phyloP scores from a whole-genome alignment of 2,888 invertebrate genomes.

The Prosapia bicincta region DNA sequence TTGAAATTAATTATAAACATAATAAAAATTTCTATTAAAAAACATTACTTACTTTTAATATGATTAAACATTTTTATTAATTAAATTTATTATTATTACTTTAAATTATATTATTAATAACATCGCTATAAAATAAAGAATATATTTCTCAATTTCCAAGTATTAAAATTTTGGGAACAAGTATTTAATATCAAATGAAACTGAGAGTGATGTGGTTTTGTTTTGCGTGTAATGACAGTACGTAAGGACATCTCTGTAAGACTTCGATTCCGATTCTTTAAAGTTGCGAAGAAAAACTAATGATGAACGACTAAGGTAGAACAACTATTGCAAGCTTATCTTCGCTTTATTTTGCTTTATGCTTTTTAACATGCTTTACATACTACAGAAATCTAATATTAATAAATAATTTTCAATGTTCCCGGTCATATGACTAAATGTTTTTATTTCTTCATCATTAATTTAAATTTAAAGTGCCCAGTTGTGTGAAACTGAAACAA shows the following conservation, averaged over 20 bases:
- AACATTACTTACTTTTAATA: no score
- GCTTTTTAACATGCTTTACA: neutral
- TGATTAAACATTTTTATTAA: no score
- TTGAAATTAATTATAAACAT: no score
- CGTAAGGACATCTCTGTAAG: conserved; percentile 95
- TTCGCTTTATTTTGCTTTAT: neutral
- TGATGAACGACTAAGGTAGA: neutral
- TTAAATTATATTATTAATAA: no score
- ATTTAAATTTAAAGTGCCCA: no score
- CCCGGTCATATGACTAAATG: no score
- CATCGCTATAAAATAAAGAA: no score
- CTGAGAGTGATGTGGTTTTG: neutral
- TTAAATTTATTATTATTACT: no score
- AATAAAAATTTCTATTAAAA: no score
- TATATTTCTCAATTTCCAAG: neutral
- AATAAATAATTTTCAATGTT: no score
- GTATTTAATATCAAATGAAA: neutral
- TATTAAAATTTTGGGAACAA: neutral
- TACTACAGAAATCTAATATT: neutral
- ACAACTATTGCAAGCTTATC: neutral
- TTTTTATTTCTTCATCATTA: no score
- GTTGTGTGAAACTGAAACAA: no score
- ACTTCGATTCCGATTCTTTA: conserved; percentile 94
- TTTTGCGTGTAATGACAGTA: conserved; percentile 53
- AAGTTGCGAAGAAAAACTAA: conserved; percentile 41